phyloP scores from a whole-genome alignment of 2,113 vertebrate species.

The Rallus limicola region DNA sequence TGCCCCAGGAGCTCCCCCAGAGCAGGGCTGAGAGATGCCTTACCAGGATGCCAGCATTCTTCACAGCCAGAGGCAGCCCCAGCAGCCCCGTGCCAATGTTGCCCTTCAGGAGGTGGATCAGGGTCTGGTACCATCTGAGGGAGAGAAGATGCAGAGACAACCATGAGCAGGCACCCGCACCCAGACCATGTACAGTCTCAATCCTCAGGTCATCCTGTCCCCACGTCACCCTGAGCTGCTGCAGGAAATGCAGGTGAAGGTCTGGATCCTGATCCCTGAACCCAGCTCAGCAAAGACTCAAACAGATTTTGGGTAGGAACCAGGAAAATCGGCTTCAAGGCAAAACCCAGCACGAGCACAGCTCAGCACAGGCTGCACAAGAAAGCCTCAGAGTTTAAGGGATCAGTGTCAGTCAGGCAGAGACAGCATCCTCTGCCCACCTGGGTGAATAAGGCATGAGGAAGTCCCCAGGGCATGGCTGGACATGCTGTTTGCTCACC shows the following conservation, averaged over 20 bases:
- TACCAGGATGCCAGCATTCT: constrained; percentile 95
- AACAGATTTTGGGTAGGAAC: not conserved
- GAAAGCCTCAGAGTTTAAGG: not conserved
- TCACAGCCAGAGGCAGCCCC: constrained; percentile 92
- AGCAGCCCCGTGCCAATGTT: constrained; percentile 94
- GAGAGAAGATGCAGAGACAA: not conserved
- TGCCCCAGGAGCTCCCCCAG: not conserved
- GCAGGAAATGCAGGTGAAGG: accelerated
- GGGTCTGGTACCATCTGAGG: constrained; percentile 88
- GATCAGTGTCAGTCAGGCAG: not conserved
- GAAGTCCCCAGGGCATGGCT: not conserved
- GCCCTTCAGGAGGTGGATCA: constrained; percentile 94
- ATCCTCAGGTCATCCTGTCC: not conserved
- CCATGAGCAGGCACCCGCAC: accelerated
- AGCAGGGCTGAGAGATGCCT: constrained; percentile 35
- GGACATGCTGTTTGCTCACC: not conserved
- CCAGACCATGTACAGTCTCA: not conserved
- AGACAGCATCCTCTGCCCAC: not conserved
- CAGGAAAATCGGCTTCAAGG: not conserved
- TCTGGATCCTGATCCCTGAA: not conserved
- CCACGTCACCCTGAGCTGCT: not conserved
- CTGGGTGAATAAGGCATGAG: not conserved
- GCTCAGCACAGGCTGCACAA: not conserved
- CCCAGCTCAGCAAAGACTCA: not conserved
- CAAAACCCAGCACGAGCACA: not conserved